Evolutionary conservation across 2,888 invertebrate species (phyloP).

Genomic region (Melanchra persicariae): DNA sequence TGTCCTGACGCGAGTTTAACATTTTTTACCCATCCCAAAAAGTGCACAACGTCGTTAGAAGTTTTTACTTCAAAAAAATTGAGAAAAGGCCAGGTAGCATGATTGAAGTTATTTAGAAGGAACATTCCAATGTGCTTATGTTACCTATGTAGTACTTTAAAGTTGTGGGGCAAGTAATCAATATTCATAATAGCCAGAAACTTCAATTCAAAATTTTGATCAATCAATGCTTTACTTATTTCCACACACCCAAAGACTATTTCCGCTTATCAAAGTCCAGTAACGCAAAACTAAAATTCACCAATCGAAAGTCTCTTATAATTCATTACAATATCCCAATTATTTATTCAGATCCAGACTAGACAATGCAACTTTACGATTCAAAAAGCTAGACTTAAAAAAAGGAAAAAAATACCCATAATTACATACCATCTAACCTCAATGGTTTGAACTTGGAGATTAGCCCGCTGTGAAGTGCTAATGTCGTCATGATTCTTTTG

Average conservation of each 20-base stretch:
- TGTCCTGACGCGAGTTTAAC: too few relatives aligned
- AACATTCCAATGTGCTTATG: too few relatives aligned
- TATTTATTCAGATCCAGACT: slow-evolving; percentile 12
- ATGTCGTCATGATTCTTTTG: too few relatives aligned
- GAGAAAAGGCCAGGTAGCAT: too few relatives aligned
- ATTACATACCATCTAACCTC: slow-evolving; percentile 39
- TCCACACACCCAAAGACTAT: neutral
- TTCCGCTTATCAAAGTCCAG: neutral
- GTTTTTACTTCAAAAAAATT: too few relatives aligned
- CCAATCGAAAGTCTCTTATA: neutral
- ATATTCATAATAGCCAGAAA: too few relatives aligned
- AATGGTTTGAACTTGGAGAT: slow-evolving; percentile 36
- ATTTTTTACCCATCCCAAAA: too few relatives aligned
- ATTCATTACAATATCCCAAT: neutral
- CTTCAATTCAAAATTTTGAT: neutral
- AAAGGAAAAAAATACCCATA: slow-evolving; percentile 13
- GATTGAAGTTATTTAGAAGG: too few relatives aligned
- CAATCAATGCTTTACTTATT: neutral
- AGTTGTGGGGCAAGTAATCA: too few relatives aligned
- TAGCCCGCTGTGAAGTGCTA: neutral
- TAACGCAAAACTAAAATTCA: neutral
- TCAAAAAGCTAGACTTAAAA: slow-evolving; percentile 20
- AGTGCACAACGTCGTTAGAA: too few relatives aligned
- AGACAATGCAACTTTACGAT: slow-evolving; percentile 12
- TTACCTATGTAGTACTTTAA: too few relatives aligned